Conservation (phyloP, 2,113 vertebrate species). For the Burhinus oedicnemus region DNA sequence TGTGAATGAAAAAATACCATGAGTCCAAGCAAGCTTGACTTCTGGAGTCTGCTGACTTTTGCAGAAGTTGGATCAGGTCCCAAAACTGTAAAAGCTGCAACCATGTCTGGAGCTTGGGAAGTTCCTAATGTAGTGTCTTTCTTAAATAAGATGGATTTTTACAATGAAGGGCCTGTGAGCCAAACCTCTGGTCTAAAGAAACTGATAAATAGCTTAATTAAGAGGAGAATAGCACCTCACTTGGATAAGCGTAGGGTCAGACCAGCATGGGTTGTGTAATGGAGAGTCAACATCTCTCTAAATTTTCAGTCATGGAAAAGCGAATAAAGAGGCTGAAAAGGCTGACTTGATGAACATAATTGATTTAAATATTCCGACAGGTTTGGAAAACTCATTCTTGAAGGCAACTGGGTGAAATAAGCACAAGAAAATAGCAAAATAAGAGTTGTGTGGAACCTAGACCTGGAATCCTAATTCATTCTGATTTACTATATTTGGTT, state of each 20-base stretch:
- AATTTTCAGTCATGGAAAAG: not conserved
- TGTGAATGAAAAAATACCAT: not conserved
- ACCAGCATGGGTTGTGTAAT: not conserved
- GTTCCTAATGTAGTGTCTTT: not conserved
- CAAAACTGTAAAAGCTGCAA: not conserved
- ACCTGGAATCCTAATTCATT: not conserved
- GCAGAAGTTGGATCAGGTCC: not conserved
- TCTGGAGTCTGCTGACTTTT: not conserved
- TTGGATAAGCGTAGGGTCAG: not conserved
- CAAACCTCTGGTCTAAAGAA: not conserved
- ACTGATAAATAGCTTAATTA: conserved; percentile 7
- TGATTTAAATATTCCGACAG: not conserved
- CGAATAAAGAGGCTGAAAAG: not conserved
- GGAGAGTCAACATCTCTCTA: not conserved
- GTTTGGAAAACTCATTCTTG: not conserved
- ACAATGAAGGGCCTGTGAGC: not conserved
- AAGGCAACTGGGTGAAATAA: not conserved
- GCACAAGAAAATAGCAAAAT: not conserved
- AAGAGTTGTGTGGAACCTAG: not conserved
- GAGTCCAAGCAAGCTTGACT: not conserved
- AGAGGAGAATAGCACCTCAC: not conserved
- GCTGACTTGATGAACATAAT: not conserved
- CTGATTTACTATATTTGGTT: not conserved
- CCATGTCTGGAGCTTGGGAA: not conserved
- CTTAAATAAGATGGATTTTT: not conserved